Percentiles rank a stretch among this genome's conserved stretches.
These are phyloP conservation scores for Entomobrya proxima DNA, from an alignment of 2,888 invertebrate species.

Conservation along the genomic window DNA sequence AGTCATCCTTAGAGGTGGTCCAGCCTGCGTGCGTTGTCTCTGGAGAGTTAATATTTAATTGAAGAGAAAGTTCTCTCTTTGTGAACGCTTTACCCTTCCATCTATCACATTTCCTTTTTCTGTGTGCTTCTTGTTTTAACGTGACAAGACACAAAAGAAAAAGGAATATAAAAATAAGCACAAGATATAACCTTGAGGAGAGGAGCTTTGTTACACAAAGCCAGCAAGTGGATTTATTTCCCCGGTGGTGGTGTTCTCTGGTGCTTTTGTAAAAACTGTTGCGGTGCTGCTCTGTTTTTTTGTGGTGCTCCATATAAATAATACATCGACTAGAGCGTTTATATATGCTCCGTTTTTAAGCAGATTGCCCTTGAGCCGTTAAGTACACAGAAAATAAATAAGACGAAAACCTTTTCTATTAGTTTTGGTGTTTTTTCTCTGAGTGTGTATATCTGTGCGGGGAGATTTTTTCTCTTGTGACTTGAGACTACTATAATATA, in stretches of 20 bases:
- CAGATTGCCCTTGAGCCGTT: conserved; percentile 2
- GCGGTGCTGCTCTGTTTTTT: not conserved
- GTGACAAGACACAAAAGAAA: not conserved
- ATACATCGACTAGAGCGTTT: not conserved
- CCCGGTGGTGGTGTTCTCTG: conserved; percentile 6
- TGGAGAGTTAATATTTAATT: conserved; percentile 58
- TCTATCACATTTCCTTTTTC: not conserved
- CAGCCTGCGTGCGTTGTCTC: conserved; percentile 8
- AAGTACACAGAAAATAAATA: conserved; percentile 6
- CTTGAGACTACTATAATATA: too few species aligned
- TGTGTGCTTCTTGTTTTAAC: not conserved
- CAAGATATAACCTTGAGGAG: conserved; percentile 48
- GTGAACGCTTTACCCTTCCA: not conserved
- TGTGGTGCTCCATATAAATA: not conserved
- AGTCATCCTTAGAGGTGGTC: conserved; percentile 25
- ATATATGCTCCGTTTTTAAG: not conserved
- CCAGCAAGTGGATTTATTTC: conserved; percentile 31
- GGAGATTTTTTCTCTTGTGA: not conserved
- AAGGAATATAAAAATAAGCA: not conserved
- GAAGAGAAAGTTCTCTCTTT: conserved; percentile 24
- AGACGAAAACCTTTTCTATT: conserved; percentile 6
- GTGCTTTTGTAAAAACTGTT: conserved; percentile 9
- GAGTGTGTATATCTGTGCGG: not conserved
- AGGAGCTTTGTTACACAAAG: not conserved
- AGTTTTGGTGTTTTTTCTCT: not conserved